Percentiles rank a stretch among this genome's conserved stretches.
Conservation (phyloP, 2,797 vertebrate genomes). For the Ambastaia sidthimunki region DNA sequence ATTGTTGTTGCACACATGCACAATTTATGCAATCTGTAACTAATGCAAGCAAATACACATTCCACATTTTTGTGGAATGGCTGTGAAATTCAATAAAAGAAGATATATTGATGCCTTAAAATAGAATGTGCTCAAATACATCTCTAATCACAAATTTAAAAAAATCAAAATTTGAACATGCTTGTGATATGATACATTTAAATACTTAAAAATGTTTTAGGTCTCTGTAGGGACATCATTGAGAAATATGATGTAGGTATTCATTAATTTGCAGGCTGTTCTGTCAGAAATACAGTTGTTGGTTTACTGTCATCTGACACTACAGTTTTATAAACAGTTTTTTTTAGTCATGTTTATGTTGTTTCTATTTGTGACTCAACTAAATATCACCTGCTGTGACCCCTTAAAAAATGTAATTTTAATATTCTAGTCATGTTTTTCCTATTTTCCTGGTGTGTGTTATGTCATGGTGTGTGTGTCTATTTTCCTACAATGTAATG, state of each 20-base stretch:
- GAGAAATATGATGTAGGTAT: not conserved
- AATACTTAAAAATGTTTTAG: conserved; percentile 8
- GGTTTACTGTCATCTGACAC: not conserved
- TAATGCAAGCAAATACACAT: conserved; percentile 59
- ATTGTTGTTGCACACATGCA: conserved; percentile 64
- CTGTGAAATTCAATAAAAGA: conserved; percentile 55
- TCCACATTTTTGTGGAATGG: conserved; percentile 58
- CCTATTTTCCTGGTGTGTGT: conserved; percentile 25
- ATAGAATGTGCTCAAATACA: conserved; percentile 50
- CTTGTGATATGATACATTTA: conserved; percentile 13
- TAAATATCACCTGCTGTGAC: conserved; percentile 16
- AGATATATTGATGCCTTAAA: conserved; percentile 68
- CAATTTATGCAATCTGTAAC: conserved; percentile 74
- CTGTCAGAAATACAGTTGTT: not conserved
- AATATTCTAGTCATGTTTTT: conserved; percentile 19
- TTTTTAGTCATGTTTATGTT: conserved; percentile 3
- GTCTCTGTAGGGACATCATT: not conserved
- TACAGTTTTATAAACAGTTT: not conserved
- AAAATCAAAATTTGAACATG: not conserved
- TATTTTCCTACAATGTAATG: conserved; percentile 40
- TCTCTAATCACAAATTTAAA: conserved; percentile 33
- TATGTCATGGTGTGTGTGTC: conserved; percentile 30
- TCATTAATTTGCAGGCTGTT: not conserved
- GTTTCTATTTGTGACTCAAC: conserved; percentile 18
- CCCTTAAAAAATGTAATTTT: conserved; percentile 21